Evolutionary conservation across 2,797 vertebrate genomes (phyloP), one percentile per base, ranked within the genome.

Genomic region (Leptoclinus maculatus): DNA sequence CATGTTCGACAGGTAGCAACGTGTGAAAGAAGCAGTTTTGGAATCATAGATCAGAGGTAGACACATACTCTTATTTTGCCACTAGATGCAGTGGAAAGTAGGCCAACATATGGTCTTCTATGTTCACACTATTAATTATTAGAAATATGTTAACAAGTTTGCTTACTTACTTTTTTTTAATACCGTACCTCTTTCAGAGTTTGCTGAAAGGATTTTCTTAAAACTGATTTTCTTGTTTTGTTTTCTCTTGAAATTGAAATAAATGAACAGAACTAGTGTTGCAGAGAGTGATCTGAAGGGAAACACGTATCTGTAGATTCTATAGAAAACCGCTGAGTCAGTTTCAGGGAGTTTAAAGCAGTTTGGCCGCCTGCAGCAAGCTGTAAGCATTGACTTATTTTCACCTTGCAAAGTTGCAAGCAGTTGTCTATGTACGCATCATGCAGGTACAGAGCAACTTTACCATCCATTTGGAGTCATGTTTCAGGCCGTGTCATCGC

Each of bases 401-500:
- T 53, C 13, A 65, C 58, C 59, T 36, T 21, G 4, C 25, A 25
- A 57, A 63, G 57, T 25, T 53, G 29, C 69, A 39, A 58, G n/a
- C 39, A 1, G 39, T 47, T 51, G 39, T 36, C 7, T 70, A 16
- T 51, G n/a, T 41, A 21, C 1, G 1, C 27, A 19, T 32, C 23
- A 3, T 25, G 63, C 41, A 25, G 47, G 41, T 27, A 49, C 38
- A 38, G 43, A 38, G 27, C 43, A 23, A 16, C 60, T 71, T 78
- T 54, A 66, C 71, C 75, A 78, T 81, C 68, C 66, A 45, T 66
- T 66, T 32, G 60, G 29, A 65, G 54, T 56, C 54, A 27, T 32
- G 32, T 53, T 29, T 58, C 41, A 51, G 56, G 64, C 66, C 21
- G 63, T 73, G 83, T 91, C 90, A 86, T 74, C 25, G 10, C 73